phyloP scores from a whole-genome alignment of 2,888 invertebrate species.

The Patella pellucida region DNA sequence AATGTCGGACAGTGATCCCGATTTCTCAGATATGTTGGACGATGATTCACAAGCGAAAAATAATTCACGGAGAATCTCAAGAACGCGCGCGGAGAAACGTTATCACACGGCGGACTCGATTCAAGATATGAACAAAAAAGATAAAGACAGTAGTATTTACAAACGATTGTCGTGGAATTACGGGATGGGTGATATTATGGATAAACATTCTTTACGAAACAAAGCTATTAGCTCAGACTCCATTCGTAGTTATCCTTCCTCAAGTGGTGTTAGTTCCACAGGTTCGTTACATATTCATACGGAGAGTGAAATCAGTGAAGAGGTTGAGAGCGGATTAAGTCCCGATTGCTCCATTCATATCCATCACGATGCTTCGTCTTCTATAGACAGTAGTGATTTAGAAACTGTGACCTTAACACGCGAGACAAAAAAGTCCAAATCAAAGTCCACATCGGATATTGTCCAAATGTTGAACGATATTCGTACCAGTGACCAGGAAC shows the following conservation, averaged over 20 bases:
- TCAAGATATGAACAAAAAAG: constrained; percentile 74
- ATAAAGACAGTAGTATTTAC: constrained; percentile 73
- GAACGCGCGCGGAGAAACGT: constrained; percentile 70
- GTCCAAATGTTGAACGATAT: constrained; percentile 51
- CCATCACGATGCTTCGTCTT: not conserved
- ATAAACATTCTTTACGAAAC: constrained; percentile 52
- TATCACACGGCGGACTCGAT: constrained; percentile 80
- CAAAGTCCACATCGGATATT: constrained; percentile 58
- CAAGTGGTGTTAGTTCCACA: constrained; percentile 72
- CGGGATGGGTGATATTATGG: constrained; percentile 65
- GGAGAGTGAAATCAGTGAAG: constrained; percentile 62
- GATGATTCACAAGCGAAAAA: constrained; percentile 45
- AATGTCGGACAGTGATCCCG: constrained; percentile 33
- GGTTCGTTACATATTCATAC: constrained; percentile 69
- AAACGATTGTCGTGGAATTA: constrained; percentile 78
- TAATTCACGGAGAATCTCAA: constrained; percentile 1
- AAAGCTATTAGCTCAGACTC: constrained; percentile 70
- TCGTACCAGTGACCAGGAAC: constrained; percentile 51
- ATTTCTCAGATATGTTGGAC: constrained; percentile 48
- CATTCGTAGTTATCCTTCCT: constrained; percentile 70
- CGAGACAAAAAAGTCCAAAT: constrained; percentile 31
- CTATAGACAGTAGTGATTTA: constrained; percentile 1
- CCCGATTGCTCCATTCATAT: not conserved
- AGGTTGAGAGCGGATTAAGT: constrained; percentile 34
- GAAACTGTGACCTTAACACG: constrained; percentile 8